Conservation (phyloP, 37 sponge, comb jelly and placozoan genomes). For the Theonella swinhoei region DNA sequence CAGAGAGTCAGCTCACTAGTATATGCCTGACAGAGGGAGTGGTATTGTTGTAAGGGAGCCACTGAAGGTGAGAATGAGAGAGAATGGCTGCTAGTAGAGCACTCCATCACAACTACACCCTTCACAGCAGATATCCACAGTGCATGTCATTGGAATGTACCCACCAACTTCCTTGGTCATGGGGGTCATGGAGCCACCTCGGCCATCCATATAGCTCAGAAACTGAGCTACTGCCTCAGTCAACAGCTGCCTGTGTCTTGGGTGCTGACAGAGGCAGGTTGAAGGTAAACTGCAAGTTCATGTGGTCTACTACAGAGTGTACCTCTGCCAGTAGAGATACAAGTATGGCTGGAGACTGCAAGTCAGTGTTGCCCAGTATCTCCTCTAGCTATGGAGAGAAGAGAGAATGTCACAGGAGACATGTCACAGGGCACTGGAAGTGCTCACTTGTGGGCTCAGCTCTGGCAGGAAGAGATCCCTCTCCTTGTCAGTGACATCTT, state of each 20-base stretch:
- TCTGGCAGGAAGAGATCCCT: neutral
- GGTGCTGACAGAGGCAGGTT: neutral
- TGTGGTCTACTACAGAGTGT: neutral
- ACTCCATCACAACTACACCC: too few species aligned
- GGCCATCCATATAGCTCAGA: neutral
- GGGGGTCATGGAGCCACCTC: neutral
- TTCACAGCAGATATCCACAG: too few species aligned
- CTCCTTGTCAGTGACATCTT: neutral
- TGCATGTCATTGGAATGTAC: neutral
- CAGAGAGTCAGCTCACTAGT: neutral
- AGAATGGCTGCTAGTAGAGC: too few species aligned
- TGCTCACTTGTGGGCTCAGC: neutral
- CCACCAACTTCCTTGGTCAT: neutral
- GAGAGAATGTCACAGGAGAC: neutral
- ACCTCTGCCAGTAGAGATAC: conserved; percentile 58
- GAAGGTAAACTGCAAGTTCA: too few species aligned
- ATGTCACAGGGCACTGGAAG: too few species aligned
- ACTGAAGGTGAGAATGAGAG: too few species aligned
- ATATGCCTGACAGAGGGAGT: neutral
- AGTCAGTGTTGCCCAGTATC: neutral
- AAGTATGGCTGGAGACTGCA: conserved; percentile 52
- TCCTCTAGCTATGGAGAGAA: neutral
- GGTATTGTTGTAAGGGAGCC: neutral
- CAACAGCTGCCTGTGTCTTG: neutral
- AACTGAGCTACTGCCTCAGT: neutral